These are phyloP conservation scores for Atopsyche davidsoni DNA, from an alignment of 1,140 invertebrate species.

Conservation along the genomic window DNA sequence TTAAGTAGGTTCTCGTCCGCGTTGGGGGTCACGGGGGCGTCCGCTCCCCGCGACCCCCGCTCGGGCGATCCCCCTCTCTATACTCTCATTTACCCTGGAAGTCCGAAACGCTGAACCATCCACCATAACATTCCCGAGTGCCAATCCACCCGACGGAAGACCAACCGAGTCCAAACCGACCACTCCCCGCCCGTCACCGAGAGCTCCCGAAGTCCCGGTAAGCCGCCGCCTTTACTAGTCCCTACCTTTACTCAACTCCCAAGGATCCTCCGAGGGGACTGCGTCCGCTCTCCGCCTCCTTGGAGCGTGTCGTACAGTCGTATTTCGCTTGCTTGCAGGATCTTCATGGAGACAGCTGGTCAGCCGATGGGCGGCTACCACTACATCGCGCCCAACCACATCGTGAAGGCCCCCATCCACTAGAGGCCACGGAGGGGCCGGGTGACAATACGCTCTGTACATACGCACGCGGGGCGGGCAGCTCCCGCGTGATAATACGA, in stretches of 20 bases:
- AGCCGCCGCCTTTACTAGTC: constrained; percentile 27
- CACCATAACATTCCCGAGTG: constrained; percentile 22
- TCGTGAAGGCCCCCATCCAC: constrained; percentile 85
- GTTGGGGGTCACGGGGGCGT: too few relatives aligned
- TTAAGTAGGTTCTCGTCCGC: too few relatives aligned
- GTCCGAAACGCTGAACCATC: constrained; percentile 19
- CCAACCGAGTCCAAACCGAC: constrained; percentile 20
- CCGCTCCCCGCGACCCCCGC: too few relatives aligned
- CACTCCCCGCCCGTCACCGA: constrained; percentile 23
- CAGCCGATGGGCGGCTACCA: constrained; percentile 84
- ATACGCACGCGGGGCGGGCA: constrained; percentile 32
- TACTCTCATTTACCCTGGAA: constrained; percentile 20
- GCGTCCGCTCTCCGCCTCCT: too few relatives aligned
- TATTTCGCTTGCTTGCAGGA: constrained; percentile 63
- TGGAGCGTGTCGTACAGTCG: too few relatives aligned
- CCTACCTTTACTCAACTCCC: not conserved
- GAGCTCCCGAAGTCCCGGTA: constrained; percentile 26
- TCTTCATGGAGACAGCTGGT: constrained; percentile 87
- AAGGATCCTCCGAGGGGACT: not conserved
- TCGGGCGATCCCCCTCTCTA: too few relatives aligned
- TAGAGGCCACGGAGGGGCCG: constrained; percentile 52
- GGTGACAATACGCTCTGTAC: constrained; percentile 51
- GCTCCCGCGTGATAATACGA: constrained; percentile 39
- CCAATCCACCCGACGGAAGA: constrained; percentile 26
- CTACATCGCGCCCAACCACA: constrained; percentile 86